Percentiles rank a stretch among this genome's conserved stretches.
These are phyloP conservation scores for Ernsta delagoae DNA, from an alignment of 2,888 invertebrate species.

Conservation along the genomic window DNA sequence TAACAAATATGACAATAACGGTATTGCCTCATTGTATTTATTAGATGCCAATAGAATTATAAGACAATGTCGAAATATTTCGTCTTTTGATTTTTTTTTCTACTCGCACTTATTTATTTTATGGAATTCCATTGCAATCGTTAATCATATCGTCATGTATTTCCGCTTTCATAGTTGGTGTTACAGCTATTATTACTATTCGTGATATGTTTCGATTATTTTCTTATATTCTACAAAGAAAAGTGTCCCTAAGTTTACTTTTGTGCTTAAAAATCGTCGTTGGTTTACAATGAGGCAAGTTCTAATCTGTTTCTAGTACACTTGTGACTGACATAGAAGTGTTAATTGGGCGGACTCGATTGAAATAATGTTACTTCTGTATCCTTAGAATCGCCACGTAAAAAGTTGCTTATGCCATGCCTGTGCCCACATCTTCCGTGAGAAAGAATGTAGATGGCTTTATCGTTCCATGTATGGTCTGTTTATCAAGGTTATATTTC, in stretches of 20 bases:
- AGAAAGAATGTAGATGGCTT: constrained; percentile 23
- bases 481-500: constrained; percentile 1
- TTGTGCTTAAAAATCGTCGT: not conserved
- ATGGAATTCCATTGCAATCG: too few relatives aligned
- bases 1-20: not conserved
- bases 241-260: not conserved
- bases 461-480: constrained; percentile 21
- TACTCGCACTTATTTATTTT: too few relatives aligned
- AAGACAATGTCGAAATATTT: not conserved
- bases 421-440: constrained; percentile 18
- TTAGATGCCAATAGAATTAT: not conserved
- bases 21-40: not conserved
- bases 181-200: too few relatives aligned
- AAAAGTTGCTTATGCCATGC: constrained; percentile 21
- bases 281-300: not conserved
- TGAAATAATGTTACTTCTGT: constrained; percentile 22
- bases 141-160: too few relatives aligned
- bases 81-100: not conserved
- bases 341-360: constrained; percentile 42
- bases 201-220: too few relatives aligned
- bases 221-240: too few relatives aligned
- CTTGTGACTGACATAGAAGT: constrained; percentile 39
- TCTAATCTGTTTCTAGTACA: constrained; percentile 10
- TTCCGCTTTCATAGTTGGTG: too few relatives aligned
- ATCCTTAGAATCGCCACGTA: constrained; percentile 31